phyloP scores from a whole-genome alignment of 1,140 invertebrate species.

The Mactra quadrangularis region DNA sequence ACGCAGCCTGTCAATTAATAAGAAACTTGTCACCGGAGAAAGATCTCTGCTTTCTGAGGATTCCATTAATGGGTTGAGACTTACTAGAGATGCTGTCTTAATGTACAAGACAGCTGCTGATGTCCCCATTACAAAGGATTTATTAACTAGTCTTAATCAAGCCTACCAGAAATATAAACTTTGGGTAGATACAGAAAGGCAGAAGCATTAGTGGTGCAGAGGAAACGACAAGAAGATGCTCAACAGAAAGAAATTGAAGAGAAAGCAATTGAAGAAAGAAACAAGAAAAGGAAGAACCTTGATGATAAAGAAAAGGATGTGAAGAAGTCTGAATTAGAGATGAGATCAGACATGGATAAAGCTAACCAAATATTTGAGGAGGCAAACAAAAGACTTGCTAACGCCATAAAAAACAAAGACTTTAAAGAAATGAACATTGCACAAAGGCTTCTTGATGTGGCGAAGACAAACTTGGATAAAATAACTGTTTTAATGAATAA shows the following conservation, averaged over 20 bases:
- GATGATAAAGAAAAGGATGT: neutral
- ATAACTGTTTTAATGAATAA: constrained; percentile 30
- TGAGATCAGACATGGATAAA: neutral
- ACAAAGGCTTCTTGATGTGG: constrained; percentile 21
- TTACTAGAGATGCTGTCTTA: constrained; percentile 13
- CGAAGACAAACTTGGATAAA: constrained; percentile 32
- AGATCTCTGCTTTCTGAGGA: constrained; percentile 28
- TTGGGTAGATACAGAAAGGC: constrained; percentile 6
- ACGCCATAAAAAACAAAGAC: constrained; percentile 19
- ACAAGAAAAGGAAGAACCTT: constrained; percentile 5
- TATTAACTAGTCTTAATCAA: neutral
- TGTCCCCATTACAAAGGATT: constrained; percentile 26
- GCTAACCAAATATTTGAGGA: constrained; percentile 20
- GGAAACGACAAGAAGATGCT: neutral
- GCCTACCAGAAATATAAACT: constrained; percentile 11
- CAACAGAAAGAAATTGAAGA: constrained; percentile 8
- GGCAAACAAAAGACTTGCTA: constrained; percentile 30
- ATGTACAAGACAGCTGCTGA: neutral
- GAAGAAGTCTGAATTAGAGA: constrained; percentile 1
- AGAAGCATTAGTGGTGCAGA: neutral
- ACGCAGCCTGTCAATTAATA: constrained; percentile 17
- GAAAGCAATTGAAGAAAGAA: neutral
- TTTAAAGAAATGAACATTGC: constrained; percentile 20
- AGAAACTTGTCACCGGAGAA: neutral
- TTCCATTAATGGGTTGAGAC: constrained; percentile 10